Percentiles rank a stretch among this genome's conserved stretches.
phyloP scores from a whole-genome alignment of 2,113 vertebrate species.

The Leptobrachium ailaonicum region DNA sequence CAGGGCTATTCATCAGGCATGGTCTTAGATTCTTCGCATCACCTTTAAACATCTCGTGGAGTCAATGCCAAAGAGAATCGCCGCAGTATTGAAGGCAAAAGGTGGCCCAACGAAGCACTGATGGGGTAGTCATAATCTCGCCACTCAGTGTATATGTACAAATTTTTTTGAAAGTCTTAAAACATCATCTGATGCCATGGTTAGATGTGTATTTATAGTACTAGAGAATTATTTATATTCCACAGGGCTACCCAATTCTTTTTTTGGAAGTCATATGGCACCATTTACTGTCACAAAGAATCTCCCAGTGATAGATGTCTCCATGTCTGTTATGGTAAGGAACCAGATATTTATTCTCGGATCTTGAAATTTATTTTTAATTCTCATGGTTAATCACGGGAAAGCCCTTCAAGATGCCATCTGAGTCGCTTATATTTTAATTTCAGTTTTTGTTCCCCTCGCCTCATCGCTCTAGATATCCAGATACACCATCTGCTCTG shows the following conservation, averaged over 20 bases:
- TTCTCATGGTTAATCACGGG: conserved; percentile 6
- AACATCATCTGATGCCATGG: not conserved
- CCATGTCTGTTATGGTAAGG: conserved; percentile 3
- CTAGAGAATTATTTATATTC: not conserved
- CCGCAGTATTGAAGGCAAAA: no score
- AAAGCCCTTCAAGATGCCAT: not conserved
- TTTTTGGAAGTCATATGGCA: not conserved
- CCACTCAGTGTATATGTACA: no score
- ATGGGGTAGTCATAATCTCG: no score
- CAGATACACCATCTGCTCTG: conserved; percentile 8
- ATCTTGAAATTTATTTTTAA: conserved; percentile 21
- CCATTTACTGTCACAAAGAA: conserved; percentile 7
- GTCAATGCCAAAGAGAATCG: no score
- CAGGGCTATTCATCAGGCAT: no score
- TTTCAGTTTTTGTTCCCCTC: conserved; percentile 2
- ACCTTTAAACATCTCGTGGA: no score
- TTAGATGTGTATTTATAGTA: not conserved
- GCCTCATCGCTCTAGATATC: conserved; percentile 5
- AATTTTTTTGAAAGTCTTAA: no score
- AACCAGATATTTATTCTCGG: conserved; percentile 3
- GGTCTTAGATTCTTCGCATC: no score
- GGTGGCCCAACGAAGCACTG: no score
- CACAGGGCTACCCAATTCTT: not conserved
- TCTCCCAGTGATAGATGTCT: conserved; percentile 6
- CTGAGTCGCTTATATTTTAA: conserved; percentile 1